These are phyloP conservation scores for Psittacula cyanocephala DNA, from an alignment of 2,113 vertebrate species.

Conservation along the genomic window DNA sequence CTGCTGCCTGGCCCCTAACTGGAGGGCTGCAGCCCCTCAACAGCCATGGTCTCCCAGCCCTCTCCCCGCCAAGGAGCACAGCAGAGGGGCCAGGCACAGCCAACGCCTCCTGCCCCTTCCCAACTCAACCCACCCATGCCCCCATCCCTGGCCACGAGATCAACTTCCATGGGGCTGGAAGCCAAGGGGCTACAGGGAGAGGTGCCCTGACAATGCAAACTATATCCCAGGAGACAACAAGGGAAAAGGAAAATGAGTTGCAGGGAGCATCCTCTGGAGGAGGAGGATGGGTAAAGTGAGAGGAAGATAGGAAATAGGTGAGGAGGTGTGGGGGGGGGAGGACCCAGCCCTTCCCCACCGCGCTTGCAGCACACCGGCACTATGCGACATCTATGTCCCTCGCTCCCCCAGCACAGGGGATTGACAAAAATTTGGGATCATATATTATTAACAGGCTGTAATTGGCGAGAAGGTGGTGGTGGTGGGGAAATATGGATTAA, in stretches of 20 bases:
- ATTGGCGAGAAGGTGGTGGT: background rate
- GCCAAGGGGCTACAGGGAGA: background rate
- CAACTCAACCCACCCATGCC: background rate
- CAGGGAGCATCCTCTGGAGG: background rate
- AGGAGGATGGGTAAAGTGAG: background rate
- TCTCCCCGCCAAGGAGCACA: background rate
- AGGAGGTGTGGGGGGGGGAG: background rate
- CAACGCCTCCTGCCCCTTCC: conserved; percentile 44
- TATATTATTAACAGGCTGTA: background rate
- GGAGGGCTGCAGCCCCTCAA: background rate
- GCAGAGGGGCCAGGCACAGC: background rate
- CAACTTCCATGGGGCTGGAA: background rate
- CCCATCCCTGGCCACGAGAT: background rate
- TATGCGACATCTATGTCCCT: background rate
- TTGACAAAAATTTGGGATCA: background rate
- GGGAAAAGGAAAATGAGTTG: background rate
- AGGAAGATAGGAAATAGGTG: background rate
- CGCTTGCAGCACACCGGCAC: background rate
- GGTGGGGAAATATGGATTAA: conserved; percentile 43
- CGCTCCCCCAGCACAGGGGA: background rate
- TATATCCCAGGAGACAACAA: background rate
- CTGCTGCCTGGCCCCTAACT: background rate
- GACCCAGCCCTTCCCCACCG: background rate
- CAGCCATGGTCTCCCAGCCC: background rate
- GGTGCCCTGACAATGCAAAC: background rate